Percentiles rank a stretch among this genome's conserved stretches.
These are phyloP conservation scores for Acyrthosiphon pisum DNA, from an alignment of 1,140 invertebrate species.

Conservation along the genomic window DNA sequence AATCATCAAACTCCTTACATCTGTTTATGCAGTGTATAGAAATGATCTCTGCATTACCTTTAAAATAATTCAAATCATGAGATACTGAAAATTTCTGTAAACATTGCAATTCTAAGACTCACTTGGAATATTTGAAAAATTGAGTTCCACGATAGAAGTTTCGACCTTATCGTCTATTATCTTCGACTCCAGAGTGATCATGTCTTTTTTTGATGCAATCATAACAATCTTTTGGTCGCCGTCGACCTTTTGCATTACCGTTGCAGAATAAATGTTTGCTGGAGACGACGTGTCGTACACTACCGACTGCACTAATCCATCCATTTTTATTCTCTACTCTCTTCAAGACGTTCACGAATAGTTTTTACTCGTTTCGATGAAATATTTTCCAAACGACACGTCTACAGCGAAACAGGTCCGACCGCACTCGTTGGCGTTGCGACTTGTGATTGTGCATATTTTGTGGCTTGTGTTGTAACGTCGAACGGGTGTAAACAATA, in stretches of 20 bases:
- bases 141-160: not conserved
- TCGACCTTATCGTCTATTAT: not conserved
- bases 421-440: not conserved
- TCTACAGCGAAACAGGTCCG: not conserved
- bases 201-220: not conserved
- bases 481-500: not conserved
- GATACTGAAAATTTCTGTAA: not conserved
- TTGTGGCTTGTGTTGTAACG: not conserved
- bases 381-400: not conserved
- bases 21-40: conserved; percentile 34
- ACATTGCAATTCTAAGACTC: not conserved
- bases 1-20: conserved; percentile 7
- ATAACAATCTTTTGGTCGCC: not conserved
- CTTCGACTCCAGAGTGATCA: not conserved
- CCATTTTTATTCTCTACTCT: not conserved
- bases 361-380: not conserved
- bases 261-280: not conserved
- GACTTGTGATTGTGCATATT: not conserved
- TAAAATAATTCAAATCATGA: not conserved
- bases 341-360: not conserved
- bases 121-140: conserved; percentile 39
- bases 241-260: not conserved
- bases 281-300: not conserved
- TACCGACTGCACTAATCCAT: not conserved
- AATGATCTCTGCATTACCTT: conserved; percentile 21